Evolutionary conservation across 2,113 vertebrate species (phyloP).

Genomic region (Martes martes): DNA sequence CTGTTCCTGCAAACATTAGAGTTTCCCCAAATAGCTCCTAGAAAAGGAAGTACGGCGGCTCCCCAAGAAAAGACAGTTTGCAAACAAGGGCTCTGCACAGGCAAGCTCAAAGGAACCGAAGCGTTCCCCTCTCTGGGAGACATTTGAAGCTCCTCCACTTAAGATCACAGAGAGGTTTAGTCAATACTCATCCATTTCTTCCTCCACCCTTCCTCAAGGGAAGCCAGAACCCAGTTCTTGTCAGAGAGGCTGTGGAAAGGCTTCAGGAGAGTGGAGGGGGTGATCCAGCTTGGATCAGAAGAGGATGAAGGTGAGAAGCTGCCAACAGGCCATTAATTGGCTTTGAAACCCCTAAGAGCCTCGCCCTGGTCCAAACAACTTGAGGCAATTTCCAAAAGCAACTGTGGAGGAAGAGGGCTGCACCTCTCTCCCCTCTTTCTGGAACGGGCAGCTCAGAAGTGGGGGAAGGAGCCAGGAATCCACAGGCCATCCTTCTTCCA

Average conservation of each 20-base stretch:
- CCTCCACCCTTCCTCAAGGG: conserved; percentile 6
- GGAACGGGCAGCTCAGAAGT: background rate
- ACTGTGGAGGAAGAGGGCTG: background rate
- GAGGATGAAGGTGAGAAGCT: background rate
- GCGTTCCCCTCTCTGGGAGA: background rate
- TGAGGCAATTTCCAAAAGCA: background rate
- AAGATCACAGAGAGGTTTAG: conserved; percentile 43
- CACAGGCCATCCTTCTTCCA: background rate
- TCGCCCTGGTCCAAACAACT: background rate
- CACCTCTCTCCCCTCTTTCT: conserved; percentile 7
- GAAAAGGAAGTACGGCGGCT: background rate
- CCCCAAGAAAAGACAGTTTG: conserved; percentile 49
- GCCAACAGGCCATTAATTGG: conserved; percentile 16
- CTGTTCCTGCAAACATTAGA: conserved; percentile 58
- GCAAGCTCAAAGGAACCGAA: conserved; percentile 5
- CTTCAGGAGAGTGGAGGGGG: background rate
- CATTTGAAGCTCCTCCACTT: conserved; percentile 42
- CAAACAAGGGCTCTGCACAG: conserved; percentile 29
- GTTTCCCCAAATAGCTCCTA: conserved; percentile 72
- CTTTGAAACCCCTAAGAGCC: conserved; percentile 1
- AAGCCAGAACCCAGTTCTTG: background rate
- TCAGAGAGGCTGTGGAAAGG: background rate
- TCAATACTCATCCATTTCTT: conserved; percentile 37
- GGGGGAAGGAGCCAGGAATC: conserved; percentile 15
- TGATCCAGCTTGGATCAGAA: background rate